Conservation (phyloP, 2,113 vertebrate species). For the Hydropotes inermis region DNA sequence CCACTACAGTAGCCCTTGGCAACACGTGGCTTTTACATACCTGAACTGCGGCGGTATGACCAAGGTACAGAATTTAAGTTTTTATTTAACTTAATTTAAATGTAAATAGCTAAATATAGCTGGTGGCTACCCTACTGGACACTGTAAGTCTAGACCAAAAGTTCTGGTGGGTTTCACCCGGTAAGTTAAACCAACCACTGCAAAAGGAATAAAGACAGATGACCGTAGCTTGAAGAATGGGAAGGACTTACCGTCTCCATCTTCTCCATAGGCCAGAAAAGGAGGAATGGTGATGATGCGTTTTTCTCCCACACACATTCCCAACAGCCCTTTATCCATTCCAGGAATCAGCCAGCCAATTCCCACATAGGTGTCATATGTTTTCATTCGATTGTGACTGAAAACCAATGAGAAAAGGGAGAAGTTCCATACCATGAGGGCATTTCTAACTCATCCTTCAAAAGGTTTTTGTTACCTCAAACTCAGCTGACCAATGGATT, state of each 20-base stretch:
- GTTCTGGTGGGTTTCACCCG: background rate
- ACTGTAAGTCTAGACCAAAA: background rate
- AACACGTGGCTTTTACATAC: background rate
- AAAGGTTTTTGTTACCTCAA: background rate
- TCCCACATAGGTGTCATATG: constrained; percentile 96
- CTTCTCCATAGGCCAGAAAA: constrained; percentile 94
- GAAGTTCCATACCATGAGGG: background rate
- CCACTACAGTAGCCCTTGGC: rapidly evolving
- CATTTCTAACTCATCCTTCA: background rate
- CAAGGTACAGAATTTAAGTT: background rate
- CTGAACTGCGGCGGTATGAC: background rate
- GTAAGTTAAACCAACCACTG: background rate
- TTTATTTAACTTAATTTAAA: background rate
- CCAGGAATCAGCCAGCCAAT: constrained; percentile 98
- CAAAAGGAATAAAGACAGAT: background rate
- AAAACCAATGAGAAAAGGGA: background rate
- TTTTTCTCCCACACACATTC: constrained; percentile 96
- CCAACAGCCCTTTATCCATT: constrained; percentile 97
- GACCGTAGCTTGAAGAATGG: background rate
- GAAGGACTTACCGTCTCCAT: constrained; percentile 89
- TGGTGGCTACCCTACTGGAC: background rate
- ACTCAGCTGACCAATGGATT: background rate
- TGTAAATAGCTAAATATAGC: background rate
- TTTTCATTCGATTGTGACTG: constrained; percentile 96
- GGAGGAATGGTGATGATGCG: constrained; percentile 94